Evolutionary conservation across 1,140 invertebrate genomes (phyloP).

Genomic region (Campoletis sonorensis): DNA sequence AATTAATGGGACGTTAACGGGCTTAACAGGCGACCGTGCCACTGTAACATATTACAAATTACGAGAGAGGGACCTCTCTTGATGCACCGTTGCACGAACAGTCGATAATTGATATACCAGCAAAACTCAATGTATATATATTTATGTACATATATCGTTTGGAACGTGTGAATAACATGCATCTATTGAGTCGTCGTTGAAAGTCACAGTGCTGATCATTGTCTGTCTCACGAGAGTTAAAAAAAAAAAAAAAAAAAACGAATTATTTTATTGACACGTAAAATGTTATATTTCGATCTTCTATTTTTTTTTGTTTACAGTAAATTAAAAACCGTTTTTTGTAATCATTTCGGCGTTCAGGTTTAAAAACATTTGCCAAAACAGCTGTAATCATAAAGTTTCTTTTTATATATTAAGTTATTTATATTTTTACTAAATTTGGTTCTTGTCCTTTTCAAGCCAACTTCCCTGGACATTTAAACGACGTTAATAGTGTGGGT

Average conservation of each 20-base stretch:
- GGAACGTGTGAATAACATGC: slow-evolving; percentile 7
- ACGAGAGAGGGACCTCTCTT: slow-evolving; percentile 14
- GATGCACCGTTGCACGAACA: slow-evolving; percentile 24
- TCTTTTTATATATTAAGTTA: too few species aligned
- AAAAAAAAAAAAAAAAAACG: not conserved
- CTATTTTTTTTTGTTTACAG: too few species aligned
- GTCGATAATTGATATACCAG: slow-evolving; percentile 18
- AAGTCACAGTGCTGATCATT: not conserved
- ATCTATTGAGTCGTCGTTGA: not conserved
- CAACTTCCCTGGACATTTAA: too few species aligned
- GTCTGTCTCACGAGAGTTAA: not conserved
- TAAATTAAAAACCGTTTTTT: too few species aligned
- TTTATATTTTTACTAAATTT: too few species aligned
- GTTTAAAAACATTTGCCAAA: too few species aligned
- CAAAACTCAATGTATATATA: not conserved
- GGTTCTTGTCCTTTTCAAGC: too few species aligned
- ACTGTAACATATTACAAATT: slow-evolving; percentile 9
- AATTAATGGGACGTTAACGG: slow-evolving; percentile 22
- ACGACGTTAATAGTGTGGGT: too few species aligned
- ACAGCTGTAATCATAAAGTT: too few species aligned
- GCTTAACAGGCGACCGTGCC: not conserved
- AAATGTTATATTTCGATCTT: not conserved
- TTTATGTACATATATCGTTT: not conserved
- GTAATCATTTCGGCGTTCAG: too few species aligned
- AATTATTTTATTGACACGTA: not conserved